phyloP scores from a whole-genome alignment of 2,888 invertebrate genomes.

The Apamea crenata region DNA sequence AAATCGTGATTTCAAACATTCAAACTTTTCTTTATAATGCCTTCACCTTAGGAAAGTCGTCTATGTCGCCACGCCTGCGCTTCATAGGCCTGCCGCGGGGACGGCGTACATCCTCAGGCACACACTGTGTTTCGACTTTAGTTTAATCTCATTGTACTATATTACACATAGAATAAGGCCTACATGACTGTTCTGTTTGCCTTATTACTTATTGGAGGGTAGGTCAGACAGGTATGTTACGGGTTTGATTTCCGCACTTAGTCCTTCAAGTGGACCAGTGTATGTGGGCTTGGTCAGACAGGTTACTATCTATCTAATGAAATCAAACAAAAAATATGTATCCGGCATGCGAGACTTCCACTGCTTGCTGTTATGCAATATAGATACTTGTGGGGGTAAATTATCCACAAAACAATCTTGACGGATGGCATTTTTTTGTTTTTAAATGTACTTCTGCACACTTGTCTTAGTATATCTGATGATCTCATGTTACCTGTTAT shows the following conservation, averaged over 20 bases:
- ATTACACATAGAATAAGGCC: constrained; percentile 19
- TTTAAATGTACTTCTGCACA: not conserved
- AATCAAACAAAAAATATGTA: not conserved
- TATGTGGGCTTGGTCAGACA: too few species aligned
- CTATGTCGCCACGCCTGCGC: constrained; percentile 49
- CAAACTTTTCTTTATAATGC: constrained; percentile 44
- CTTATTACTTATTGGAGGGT: constrained; percentile 6
- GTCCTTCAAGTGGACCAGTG: too few species aligned
- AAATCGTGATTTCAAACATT: constrained; percentile 28
- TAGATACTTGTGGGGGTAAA: constrained; percentile 6
- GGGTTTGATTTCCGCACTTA: too few species aligned
- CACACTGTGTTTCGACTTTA: constrained; percentile 56
- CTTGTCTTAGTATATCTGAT: constrained; percentile 3
- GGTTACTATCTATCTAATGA: not conserved
- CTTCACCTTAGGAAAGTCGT: constrained; percentile 55
- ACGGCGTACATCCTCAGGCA: constrained; percentile 53
- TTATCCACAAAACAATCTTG: constrained; percentile 18
- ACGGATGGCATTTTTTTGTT: not conserved
- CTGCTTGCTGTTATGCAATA: constrained; percentile 3
- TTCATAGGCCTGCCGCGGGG: constrained; percentile 50
- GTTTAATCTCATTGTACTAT: constrained; percentile 44
- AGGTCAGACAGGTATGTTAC: not conserved
- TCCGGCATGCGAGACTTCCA: not conserved
- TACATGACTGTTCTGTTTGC: constrained; percentile 4
- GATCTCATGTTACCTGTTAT: constrained; percentile 33